phyloP scores from a whole-genome alignment of 2,888 invertebrate species.

The Dicyrtomina minuta region DNA sequence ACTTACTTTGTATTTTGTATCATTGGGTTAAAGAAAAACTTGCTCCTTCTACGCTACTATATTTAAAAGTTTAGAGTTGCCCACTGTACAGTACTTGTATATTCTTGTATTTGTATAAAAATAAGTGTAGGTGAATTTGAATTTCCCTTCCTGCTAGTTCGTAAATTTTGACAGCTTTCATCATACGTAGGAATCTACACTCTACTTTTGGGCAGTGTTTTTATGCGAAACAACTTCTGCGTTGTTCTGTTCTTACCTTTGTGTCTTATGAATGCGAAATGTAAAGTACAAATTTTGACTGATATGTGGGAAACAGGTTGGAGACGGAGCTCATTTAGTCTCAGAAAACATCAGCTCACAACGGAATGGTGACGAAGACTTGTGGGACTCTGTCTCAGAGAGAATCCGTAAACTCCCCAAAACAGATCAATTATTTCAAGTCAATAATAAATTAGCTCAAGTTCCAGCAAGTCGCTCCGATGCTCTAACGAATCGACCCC shows the following conservation, averaged over 20 bases:
- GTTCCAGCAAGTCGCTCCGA: conserved; percentile 58
- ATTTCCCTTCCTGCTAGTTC: not conserved
- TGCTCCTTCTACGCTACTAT: conserved; percentile 11
- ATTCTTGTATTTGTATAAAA: no score
- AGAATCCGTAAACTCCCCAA: conserved; percentile 62
- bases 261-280: not conserved
- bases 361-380: conserved; percentile 65
- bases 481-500: conserved; percentile 74
- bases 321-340: conserved; percentile 77
- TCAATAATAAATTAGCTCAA: conserved; percentile 15
- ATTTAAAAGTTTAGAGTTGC: conserved; percentile 9
- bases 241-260: not conserved
- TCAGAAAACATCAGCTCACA: conserved; percentile 81
- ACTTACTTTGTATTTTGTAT: not conserved
- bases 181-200: conserved; percentile 2
- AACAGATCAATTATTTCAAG: conserved; percentile 34
- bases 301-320: conserved; percentile 57
- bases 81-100: not conserved
- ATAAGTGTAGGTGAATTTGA: not conserved
- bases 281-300: conserved; percentile 11
- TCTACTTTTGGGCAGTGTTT: conserved; percentile 15
- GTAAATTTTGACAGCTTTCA: conserved; percentile 6
- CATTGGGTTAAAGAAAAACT: conserved; percentile 1
- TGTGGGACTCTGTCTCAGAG: conserved; percentile 78
- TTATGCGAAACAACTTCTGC: not conserved